Percentiles rank a stretch among this genome's conserved stretches.
Evolutionary conservation across 2,113 vertebrate species (phyloP).

Genomic region (Cheilinus undulatus): DNA sequence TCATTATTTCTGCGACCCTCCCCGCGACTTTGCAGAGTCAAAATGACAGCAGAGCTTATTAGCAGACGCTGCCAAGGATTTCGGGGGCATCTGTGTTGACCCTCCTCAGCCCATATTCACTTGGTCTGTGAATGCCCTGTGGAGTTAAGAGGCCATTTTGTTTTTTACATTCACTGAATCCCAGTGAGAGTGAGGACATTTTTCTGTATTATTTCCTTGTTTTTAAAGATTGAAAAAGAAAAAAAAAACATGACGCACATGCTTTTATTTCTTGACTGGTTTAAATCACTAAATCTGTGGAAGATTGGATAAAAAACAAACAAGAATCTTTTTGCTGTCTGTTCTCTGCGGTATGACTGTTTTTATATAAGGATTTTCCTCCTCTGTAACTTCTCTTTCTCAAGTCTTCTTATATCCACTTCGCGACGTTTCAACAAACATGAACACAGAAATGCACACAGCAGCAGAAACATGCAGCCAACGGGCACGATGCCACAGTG

Average conservation of each 20-base stretch:
- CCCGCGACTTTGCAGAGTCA: conserved; percentile 29
- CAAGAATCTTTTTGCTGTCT: neutral
- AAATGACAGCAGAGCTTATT: conserved; percentile 50
- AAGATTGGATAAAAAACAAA: neutral
- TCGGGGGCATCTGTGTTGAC: conserved; percentile 33
- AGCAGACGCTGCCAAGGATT: conserved; percentile 27
- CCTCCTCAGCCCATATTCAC: conserved; percentile 12
- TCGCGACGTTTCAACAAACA: conserved; percentile 8
- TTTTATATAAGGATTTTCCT: neutral
- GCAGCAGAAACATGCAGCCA: conserved; percentile 16
- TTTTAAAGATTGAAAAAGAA: neutral
- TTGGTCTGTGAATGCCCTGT: conserved; percentile 14
- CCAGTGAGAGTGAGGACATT: neutral
- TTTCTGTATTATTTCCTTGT: neutral
- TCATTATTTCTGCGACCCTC: conserved; percentile 57
- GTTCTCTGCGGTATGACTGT: neutral
- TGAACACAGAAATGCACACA: conserved; percentile 7
- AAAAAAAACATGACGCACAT: neutral
- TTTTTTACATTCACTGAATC: conserved; percentile 23
- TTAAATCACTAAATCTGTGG: too few species aligned
- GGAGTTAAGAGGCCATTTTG: conserved; percentile 29
- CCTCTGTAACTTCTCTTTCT: neutral
- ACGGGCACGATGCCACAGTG: neutral
- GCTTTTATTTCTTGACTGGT: neutral
- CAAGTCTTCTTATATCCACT: conserved; percentile 3